Evolutionary conservation across 2,113 vertebrate genomes (phyloP).

Genomic region (Forbesichthys agassizii): DNA sequence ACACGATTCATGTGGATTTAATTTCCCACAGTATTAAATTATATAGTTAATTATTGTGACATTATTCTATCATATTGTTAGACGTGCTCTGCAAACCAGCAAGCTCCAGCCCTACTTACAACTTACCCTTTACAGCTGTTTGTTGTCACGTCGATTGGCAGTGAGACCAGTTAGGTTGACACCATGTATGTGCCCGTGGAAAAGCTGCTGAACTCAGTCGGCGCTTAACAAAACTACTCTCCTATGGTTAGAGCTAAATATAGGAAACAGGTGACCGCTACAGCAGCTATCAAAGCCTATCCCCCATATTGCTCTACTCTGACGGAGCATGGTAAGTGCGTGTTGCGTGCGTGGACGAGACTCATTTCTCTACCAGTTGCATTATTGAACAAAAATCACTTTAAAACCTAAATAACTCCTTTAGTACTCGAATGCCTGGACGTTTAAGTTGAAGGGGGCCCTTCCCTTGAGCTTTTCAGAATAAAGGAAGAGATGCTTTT

Average conservation of each 20-base stretch:
- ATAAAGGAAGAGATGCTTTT: neutral
- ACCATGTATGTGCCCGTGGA: neutral
- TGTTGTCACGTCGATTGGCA: too few species aligned
- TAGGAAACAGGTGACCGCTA: conserved; percentile 44
- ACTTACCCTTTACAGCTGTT: too few species aligned
- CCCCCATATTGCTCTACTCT: conserved; percentile 14
- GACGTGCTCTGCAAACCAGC: too few species aligned
- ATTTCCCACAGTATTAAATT: too few species aligned
- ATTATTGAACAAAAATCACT: too few species aligned
- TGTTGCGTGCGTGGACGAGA: conserved; percentile 27
- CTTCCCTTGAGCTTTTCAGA: conserved; percentile 5
- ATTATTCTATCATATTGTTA: too few species aligned
- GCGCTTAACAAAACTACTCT: conserved; percentile 5
- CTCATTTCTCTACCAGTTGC: too few species aligned
- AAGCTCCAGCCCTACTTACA: too few species aligned
- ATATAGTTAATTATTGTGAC: too few species aligned
- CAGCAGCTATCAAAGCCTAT: conserved; percentile 4
- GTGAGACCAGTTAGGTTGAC: neutral
- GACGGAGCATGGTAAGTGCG: conserved; percentile 42
- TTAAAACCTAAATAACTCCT: too few species aligned
- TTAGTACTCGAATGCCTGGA: neutral
- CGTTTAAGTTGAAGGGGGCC: neutral
- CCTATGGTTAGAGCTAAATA: conserved; percentile 55
- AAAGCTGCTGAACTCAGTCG: neutral
- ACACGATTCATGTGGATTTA: too few species aligned